Evolutionary conservation across 2,888 invertebrate genomes (phyloP).

Genomic region (Spodoptera littoralis): DNA sequence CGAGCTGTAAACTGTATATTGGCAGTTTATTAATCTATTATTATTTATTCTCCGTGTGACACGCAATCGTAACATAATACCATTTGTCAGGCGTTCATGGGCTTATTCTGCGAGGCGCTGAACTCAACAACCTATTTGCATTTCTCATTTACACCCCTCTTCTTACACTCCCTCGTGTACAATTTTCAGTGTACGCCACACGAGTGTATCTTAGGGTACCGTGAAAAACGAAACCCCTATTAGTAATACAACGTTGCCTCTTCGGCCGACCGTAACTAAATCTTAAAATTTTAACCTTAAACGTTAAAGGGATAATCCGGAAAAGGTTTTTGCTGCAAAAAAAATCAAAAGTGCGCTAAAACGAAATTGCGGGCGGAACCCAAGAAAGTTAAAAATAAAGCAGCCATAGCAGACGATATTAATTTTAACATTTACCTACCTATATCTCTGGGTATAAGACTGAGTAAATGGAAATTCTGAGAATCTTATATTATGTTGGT

Average conservation of each 20-base stretch:
- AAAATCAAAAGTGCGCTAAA: background rate
- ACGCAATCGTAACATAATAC: constrained; percentile 75
- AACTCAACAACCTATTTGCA: constrained; percentile 84
- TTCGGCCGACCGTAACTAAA: constrained; percentile 9
- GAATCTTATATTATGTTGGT: constrained; percentile 29
- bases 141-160: constrained; percentile 85
- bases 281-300: constrained; percentile 20
- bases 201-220: constrained; percentile 67
- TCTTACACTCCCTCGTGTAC: constrained; percentile 75
- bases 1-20: constrained; percentile 53
- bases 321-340: constrained; percentile 10
- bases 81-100: constrained; percentile 82
- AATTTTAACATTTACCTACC: constrained; percentile 46
- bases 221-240: constrained; percentile 46
- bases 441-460: constrained; percentile 8
- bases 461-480: constrained; percentile 50
- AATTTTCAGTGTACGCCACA: constrained; percentile 76
- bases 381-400: constrained; percentile 11
- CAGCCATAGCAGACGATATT: constrained; percentile 40
- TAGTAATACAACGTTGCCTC: constrained; percentile 47
- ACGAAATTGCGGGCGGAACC: constrained; percentile 39
- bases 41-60: constrained; percentile 61
- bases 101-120: constrained; percentile 76
- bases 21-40: constrained; percentile 65
- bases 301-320: constrained; percentile 7